Conservation (phyloP, 1,140 invertebrate genomes). For the Bombus waltoni region DNA sequence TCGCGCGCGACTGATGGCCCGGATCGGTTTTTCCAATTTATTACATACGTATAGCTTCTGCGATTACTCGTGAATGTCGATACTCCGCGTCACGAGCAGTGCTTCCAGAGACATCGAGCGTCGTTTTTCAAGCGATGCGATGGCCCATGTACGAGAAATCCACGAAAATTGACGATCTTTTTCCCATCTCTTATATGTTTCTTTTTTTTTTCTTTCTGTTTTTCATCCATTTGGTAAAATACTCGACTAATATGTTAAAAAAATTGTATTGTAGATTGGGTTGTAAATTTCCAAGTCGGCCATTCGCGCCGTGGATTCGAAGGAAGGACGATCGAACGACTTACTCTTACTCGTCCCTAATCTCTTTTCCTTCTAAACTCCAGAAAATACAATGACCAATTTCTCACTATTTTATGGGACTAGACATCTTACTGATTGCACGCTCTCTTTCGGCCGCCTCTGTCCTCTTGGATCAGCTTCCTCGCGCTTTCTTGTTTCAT, state of each 20-base stretch:
- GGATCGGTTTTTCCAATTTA: neutral
- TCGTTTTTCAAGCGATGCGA: neutral
- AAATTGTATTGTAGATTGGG: neutral
- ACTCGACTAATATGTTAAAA: neutral
- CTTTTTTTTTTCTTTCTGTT: neutral
- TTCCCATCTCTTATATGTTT: neutral
- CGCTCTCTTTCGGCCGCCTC: neutral
- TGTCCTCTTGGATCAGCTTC: neutral
- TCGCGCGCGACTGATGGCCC: conserved; percentile 38
- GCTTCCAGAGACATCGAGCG: conserved; percentile 6
- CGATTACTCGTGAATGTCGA: neutral
- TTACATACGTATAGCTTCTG: neutral
- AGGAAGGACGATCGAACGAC: conserved; percentile 14
- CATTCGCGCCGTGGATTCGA: neutral
- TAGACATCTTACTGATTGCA: conserved; percentile 41
- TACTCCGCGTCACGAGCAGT: neutral
- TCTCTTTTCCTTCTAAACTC: neutral
- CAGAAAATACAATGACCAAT: conserved; percentile 34
- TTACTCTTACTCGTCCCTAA: neutral
- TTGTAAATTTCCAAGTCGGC: neutral
- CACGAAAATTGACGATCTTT: neutral
- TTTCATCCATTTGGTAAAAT: neutral
- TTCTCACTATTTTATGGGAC: conserved; percentile 44
- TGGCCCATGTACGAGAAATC: conserved; percentile 6
- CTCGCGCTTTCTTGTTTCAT: too few species aligned